phyloP scores from a whole-genome alignment of 2,797 vertebrate species.

The Rhynchotus rufescens region DNA sequence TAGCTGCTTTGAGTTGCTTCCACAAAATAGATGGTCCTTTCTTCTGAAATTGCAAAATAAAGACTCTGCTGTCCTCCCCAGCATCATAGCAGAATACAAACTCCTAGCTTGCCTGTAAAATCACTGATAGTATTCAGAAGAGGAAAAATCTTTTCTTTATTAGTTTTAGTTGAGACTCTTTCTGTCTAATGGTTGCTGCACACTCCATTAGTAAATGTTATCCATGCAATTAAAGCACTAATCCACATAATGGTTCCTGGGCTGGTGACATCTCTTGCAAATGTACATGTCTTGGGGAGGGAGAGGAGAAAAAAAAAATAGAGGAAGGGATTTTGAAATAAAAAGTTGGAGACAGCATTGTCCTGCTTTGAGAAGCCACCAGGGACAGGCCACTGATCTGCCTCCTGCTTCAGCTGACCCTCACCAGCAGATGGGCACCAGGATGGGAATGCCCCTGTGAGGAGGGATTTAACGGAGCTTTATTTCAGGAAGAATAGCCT shows the following conservation, averaged over 20 bases:
- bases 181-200: not conserved
- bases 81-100: not conserved
- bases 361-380: slow-evolving; percentile 75
- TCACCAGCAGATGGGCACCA: slow-evolving; percentile 84
- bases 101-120: not conserved
- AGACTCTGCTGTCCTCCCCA: fast-evolving
- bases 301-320: not conserved
- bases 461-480: slow-evolving; percentile 83
- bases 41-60: not conserved
- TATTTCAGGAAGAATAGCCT: slow-evolving; percentile 83
- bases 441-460: slow-evolving; percentile 77
- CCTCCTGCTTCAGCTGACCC: slow-evolving; percentile 79
- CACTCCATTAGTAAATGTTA: not conserved
- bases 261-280: slow-evolving; percentile 11
- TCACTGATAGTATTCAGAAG: not conserved
- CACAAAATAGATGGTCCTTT: not conserved
- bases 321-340: slow-evolving; percentile 21
- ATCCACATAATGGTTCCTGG: slow-evolving; percentile 18
- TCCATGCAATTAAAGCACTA: slow-evolving; percentile 13
- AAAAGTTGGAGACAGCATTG: slow-evolving; percentile 65
- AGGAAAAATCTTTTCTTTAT: not conserved
- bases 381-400: slow-evolving; percentile 70
- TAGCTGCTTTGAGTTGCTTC: not conserved
- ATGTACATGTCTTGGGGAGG: not conserved
- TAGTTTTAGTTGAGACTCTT: not conserved